Base-by-base conservation (phyloP, 2,888 invertebrate genomes). In the Tenthredo livida region DNA sequence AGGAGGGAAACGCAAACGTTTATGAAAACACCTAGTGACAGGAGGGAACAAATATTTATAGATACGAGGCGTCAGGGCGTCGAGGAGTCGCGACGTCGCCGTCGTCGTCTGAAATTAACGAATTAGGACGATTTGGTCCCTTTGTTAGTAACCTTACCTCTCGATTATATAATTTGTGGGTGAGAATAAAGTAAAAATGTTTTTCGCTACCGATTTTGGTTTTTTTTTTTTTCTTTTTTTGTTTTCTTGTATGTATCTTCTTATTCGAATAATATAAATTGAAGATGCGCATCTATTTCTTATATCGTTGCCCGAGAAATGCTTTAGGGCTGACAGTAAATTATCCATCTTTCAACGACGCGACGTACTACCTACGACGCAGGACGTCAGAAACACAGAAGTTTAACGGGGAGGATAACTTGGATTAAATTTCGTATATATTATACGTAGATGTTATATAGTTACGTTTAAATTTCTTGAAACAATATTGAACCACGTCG, bases 21-120 rank as follows among this genome's bases (percentile, higher is more conserved):
- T 84, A 80, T 78, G 84, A 84, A 70, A 77, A 80, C 84, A 84
- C 67, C 65, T 84, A 47, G 78, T 67, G 84, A 78, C 84, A 67
- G 77, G 43, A 75, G 40, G 67, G 65, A 67, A 47, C 50, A 84
- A 84, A 84, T 84, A 84, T 84, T 84, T 78, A 84, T 75, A 80
- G 50, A 84, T 47, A 67, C 17, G 25, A 77, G 84, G 84, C 84
- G 84, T 84, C 84, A 40, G 43, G 67, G 65, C 50, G 78, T 33
- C 80, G 80, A 50, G 15, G 40, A 40, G 80, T 58, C 10, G 21
- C 21, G 58, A 58, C 40, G 40, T 33, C 21, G 43, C 12, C 6
- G 25, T 33, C 10, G 43, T n/a, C 72, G 50, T 73, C 73, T 73
- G 72, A 84, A 54, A 84, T 84, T 9, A 40, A 47, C 72, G 43